phyloP scores from a whole-genome alignment of 1,140 invertebrate species.

The Lanistes nyassanus region DNA sequence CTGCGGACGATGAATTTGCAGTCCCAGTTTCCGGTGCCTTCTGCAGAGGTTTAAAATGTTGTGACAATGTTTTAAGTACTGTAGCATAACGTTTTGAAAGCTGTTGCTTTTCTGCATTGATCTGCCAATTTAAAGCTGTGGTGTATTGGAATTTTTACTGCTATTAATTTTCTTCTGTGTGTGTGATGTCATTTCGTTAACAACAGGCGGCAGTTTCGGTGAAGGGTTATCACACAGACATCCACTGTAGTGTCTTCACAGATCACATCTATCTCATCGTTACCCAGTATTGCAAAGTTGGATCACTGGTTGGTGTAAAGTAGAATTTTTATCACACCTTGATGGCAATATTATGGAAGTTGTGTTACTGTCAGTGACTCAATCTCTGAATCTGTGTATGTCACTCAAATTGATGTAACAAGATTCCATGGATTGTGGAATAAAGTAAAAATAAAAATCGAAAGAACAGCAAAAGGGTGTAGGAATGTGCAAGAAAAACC shows the following conservation, averaged over 20 bases:
- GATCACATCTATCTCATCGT: constrained; percentile 48
- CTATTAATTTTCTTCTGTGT: background rate
- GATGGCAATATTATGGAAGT: background rate
- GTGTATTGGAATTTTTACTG: background rate
- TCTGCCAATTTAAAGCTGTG: too few relatives aligned
- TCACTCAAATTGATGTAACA: background rate
- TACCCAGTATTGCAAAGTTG: constrained; percentile 51
- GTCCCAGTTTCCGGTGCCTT: too few relatives aligned
- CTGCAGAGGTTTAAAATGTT: too few relatives aligned
- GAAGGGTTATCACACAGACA: constrained; percentile 42
- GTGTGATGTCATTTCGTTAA: constrained; percentile 17
- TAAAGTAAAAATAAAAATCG: too few relatives aligned
- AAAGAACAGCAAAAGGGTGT: too few relatives aligned
- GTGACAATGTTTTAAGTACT: too few relatives aligned
- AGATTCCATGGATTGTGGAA: too few relatives aligned
- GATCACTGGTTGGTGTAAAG: constrained; percentile 47
- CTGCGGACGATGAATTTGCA: too few relatives aligned
- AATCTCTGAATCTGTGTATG: background rate
- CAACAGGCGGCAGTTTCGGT: constrained; percentile 39
- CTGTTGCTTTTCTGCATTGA: too few relatives aligned
- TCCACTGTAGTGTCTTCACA: constrained; percentile 42
- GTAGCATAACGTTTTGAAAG: too few relatives aligned
- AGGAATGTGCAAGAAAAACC: too few relatives aligned
- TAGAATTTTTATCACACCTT: background rate
- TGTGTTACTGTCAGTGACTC: background rate